Percentiles rank a stretch among this genome's conserved stretches.
These are phyloP conservation scores for Eilema caniola DNA, from an alignment of 2,888 invertebrate species.

Conservation along the genomic window DNA sequence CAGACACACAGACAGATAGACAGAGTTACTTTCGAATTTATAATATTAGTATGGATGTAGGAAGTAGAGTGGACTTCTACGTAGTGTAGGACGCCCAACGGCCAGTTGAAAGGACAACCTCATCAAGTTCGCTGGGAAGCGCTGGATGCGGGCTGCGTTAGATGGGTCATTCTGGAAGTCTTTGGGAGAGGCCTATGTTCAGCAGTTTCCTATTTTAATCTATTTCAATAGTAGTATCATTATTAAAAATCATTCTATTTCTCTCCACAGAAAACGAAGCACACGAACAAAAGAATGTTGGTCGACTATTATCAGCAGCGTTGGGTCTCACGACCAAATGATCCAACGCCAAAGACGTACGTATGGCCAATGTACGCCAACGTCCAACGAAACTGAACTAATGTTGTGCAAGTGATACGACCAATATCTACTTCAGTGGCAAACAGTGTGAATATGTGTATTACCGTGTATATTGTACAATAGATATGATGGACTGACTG, in stretches of 20 bases:
- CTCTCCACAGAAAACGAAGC: constrained; percentile 89
- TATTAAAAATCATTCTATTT: not conserved
- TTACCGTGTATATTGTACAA: constrained; percentile 38
- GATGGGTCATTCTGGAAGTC: too few species aligned
- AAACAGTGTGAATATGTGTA: constrained; percentile 24
- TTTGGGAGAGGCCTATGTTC: too few species aligned
- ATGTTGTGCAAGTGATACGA: constrained; percentile 37
- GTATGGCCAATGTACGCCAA: not conserved
- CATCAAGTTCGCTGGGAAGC: too few species aligned
- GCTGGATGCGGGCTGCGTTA: too few species aligned
- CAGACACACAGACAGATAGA: too few species aligned
- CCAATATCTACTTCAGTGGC: constrained; percentile 28
- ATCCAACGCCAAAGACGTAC: constrained; percentile 49
- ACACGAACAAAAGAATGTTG: constrained; percentile 92
- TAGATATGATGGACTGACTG: constrained; percentile 21
- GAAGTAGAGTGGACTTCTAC: too few species aligned
- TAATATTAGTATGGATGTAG: too few species aligned
- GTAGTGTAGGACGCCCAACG: too few species aligned
- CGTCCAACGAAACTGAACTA: constrained; percentile 21
- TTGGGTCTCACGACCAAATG: constrained; percentile 88
- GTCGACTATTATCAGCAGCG: constrained; percentile 92
- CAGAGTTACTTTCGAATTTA: too few species aligned
- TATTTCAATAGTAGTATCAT: too few species aligned
- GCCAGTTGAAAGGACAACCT: too few species aligned
- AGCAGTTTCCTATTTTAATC: too few species aligned